Percentiles rank a stretch among this genome's conserved stretches.
These are phyloP conservation scores for Exephanes ischioxanthus DNA, from an alignment of 2,888 invertebrate species.

Conservation along the genomic window DNA sequence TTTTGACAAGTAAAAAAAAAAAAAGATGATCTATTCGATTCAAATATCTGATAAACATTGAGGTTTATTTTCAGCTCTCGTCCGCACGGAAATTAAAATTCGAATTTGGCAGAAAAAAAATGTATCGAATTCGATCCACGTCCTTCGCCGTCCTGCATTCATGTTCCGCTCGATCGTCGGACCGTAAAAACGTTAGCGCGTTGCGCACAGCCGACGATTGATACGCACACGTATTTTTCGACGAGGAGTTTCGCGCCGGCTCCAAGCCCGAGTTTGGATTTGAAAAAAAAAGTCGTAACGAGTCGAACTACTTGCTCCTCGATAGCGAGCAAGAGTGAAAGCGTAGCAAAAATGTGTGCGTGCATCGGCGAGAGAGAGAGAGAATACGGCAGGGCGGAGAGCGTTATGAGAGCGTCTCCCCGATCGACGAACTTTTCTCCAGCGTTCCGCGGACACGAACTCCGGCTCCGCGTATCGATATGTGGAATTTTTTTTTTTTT, in stretches of 20 bases:
- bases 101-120: too few relatives aligned
- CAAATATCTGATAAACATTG: too few relatives aligned
- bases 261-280: slow-evolving; percentile 22
- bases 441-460: slow-evolving; percentile 45
- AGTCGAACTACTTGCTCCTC: slow-evolving; percentile 42
- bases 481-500: slow-evolving; percentile 3
- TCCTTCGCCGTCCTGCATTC: too few relatives aligned
- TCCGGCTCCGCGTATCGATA: slow-evolving; percentile 15
- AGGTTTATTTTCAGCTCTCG: too few relatives aligned
- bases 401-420: slow-evolving; percentile 56
- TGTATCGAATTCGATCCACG: too few relatives aligned
- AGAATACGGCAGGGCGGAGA: slow-evolving; percentile 20
- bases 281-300: slow-evolving; percentile 34
- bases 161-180: too few relatives aligned
- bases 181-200: too few relatives aligned
- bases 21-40: too few relatives aligned
- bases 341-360: slow-evolving; percentile 69
- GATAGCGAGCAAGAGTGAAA: slow-evolving; percentile 69
- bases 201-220: background rate
- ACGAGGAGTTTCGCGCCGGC: slow-evolving; percentile 28
- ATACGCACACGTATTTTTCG: slow-evolving; percentile 24
- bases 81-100: too few relatives aligned
- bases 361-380: background rate
- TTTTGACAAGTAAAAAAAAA: too few relatives aligned
- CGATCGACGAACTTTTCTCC: slow-evolving; percentile 63